phyloP scores from a whole-genome alignment of 2,888 invertebrate species.

The Polyploca ridens region DNA sequence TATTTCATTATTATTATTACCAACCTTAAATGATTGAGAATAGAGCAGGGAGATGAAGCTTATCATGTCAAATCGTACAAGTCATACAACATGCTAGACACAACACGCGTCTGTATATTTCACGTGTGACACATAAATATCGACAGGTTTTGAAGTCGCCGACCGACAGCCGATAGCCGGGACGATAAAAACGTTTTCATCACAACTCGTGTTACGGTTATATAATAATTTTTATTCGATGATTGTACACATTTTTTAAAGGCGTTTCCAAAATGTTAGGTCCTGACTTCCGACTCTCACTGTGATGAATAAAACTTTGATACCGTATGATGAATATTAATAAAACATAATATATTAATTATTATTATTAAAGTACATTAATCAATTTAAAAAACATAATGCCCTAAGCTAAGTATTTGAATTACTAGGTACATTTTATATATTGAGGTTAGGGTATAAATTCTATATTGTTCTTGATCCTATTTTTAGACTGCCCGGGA shows the following conservation, averaged over 20 bases:
- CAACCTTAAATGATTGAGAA: no score
- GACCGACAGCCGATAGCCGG: slow-evolving; percentile 34
- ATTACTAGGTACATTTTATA: no score
- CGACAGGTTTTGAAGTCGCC: slow-evolving; percentile 43
- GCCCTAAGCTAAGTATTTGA: no score
- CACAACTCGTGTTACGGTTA: slow-evolving; percentile 15
- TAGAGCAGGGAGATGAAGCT: no score
- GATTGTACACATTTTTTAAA: slow-evolving; percentile 5
- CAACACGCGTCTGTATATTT: slow-evolving; percentile 24
- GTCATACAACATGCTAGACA: slow-evolving; percentile 25
- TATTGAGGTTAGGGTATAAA: no score
- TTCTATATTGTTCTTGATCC: no score
- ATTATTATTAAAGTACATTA: no score
- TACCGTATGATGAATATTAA: not conserved
- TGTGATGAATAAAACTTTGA: not conserved
- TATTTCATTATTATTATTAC: no score
- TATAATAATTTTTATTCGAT: slow-evolving; percentile 15
- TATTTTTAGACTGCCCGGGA: no score
- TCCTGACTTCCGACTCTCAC: slow-evolving; percentile 17
- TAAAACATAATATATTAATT: no score
- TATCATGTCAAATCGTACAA: not conserved
- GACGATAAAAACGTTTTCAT: slow-evolving; percentile 36
- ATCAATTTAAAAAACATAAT: no score
- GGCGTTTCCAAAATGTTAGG: slow-evolving; percentile 12
- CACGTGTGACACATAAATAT: slow-evolving; percentile 21